These are phyloP conservation scores for Penaeus chinensis DNA, from an alignment of 1,140 invertebrate species.

Conservation along the genomic window DNA sequence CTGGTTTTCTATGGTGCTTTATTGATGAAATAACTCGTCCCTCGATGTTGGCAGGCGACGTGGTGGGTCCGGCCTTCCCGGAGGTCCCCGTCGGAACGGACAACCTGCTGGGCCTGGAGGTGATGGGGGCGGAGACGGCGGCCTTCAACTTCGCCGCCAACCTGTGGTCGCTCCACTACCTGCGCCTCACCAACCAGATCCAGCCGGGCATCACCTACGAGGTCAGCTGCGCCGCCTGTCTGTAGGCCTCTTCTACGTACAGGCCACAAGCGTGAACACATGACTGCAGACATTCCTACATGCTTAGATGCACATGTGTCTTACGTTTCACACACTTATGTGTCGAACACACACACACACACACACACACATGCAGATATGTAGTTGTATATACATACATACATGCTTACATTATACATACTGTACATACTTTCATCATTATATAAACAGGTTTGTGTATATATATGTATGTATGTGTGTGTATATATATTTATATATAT, in stretches of 20 bases:
- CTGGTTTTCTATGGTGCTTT: not conserved
- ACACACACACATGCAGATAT: not conserved
- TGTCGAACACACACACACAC: too few relatives aligned
- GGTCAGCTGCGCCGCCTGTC: slow-evolving; percentile 3
- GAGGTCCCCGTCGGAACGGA: slow-evolving; percentile 66
- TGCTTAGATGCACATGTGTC: too few relatives aligned
- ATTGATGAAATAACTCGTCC: not conserved
- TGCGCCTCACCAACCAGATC: slow-evolving; percentile 64
- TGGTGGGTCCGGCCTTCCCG: slow-evolving; percentile 77
- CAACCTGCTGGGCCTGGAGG: slow-evolving; percentile 56
- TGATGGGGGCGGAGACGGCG: slow-evolving; percentile 68
- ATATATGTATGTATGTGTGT: not conserved
- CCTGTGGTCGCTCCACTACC: slow-evolving; percentile 73
- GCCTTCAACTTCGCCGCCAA: slow-evolving; percentile 75
- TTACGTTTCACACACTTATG: too few relatives aligned
- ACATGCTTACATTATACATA: too few relatives aligned
- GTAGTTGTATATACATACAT: slow-evolving; percentile 7
- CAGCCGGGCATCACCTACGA: slow-evolving; percentile 43
- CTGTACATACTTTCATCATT: too few relatives aligned
- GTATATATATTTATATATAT: too few relatives aligned
- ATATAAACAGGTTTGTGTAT: not conserved
- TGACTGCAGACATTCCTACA: too few relatives aligned
- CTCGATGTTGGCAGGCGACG: slow-evolving; percentile 69
- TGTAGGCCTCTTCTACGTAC: too few relatives aligned
- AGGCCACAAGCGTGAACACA: too few relatives aligned